Evolutionary conservation across 1,140 invertebrate genomes (phyloP).

Genomic region (silkworm (Bombyx mori)): ASM3026992v2 NC_085132.1:1790501-1791000

Average conservation of each 20-base stretch:
- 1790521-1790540: background rate
- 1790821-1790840: conserved; percentile 8
- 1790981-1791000: too few relatives aligned
- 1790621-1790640: conserved; percentile 1
- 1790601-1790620: conserved; percentile 1
- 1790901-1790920: too few relatives aligned
- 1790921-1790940: too few relatives aligned
- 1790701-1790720: background rate
- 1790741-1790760: background rate
- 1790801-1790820: conserved; percentile 10
- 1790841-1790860: conserved; percentile 2
- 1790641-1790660: background rate
- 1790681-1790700: background rate
- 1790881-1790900: too few relatives aligned
- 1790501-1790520: background rate
- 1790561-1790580: background rate
- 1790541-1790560: background rate
- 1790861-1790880: background rate
- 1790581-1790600: conserved; percentile 3
- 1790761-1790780: conserved; percentile 11
- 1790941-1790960: too few relatives aligned
- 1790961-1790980: too few relatives aligned
- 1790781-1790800: conserved; percentile 8
- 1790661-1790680: background rate
- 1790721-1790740: background rate